A percentile compares a stretch with the other conserved stretches of the same genome.
These are phyloP conservation scores for Nomada lathburiana DNA, from an alignment of 2,888 invertebrate species.

Conservation along the genomic window DNA sequence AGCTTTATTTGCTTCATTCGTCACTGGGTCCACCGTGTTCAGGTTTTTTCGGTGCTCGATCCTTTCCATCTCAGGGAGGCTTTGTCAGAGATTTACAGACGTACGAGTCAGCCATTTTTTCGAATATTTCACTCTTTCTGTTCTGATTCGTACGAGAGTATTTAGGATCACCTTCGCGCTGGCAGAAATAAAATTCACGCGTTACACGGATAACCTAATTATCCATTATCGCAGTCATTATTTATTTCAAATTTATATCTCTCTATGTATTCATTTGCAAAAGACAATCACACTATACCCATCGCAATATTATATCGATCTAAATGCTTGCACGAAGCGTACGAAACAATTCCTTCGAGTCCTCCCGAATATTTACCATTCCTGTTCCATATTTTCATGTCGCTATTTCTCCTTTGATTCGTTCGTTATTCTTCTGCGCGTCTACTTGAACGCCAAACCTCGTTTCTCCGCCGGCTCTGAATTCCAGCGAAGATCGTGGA, in stretches of 20 bases:
- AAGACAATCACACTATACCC: no score
- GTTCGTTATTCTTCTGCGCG: background rate
- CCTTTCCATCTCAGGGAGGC: background rate
- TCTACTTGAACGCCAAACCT: background rate
- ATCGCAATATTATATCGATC: no score
- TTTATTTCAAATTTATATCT: no score
- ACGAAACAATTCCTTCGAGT: background rate
- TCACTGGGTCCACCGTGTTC: background rate
- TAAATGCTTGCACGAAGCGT: no score
- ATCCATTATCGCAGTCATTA: no score
- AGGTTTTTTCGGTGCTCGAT: background rate
- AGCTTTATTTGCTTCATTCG: slow-evolving; percentile 27
- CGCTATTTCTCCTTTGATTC: background rate
- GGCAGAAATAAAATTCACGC: no score
- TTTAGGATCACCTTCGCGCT: no score
- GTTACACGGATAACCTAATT: background rate
- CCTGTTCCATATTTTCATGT: background rate
- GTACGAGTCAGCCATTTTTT: background rate
- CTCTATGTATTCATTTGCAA: no score
- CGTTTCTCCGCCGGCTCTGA: background rate
- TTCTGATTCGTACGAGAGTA: background rate
- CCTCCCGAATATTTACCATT: background rate
- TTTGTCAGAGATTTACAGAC: slow-evolving; percentile 13
- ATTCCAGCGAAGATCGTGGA: background rate
- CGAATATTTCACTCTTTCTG: background rate